Evolutionary conservation across 2,113 vertebrate genomes (phyloP).

Genomic region (Ceyx melanurus): DNA sequence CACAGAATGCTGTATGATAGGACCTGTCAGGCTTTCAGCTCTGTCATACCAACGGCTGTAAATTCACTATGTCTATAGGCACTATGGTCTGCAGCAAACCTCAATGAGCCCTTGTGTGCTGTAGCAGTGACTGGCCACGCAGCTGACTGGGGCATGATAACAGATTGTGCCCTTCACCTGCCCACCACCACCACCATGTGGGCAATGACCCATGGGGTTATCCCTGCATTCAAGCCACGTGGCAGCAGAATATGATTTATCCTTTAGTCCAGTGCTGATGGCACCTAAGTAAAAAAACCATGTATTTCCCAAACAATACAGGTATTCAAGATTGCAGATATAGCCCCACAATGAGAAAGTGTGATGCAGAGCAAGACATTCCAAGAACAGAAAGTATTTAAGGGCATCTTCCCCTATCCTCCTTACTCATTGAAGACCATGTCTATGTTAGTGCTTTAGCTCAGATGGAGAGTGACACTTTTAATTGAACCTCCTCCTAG

Average conservation of each 20-base stretch:
- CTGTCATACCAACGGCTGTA: not conserved
- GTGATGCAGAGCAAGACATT: not conserved
- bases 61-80: not conserved
- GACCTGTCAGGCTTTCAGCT: not conserved
- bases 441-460: not conserved
- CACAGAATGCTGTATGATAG: not conserved
- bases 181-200: too few species aligned
- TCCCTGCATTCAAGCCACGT: not conserved
- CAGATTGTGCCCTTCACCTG: rapidly evolving
- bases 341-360: not conserved
- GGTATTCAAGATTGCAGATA: not conserved
- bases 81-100: rapidly evolving
- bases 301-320: not conserved
- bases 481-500: rapidly evolving
- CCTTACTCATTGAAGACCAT: not conserved
- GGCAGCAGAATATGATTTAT: not conserved
- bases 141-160: not conserved
- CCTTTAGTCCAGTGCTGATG: not conserved
- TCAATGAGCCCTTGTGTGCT: rapidly evolving
- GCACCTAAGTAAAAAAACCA: not conserved
- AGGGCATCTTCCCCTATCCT: not conserved
- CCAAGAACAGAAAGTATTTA: not conserved
- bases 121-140: rapidly evolving
- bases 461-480: not conserved
- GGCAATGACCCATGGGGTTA: not conserved